phyloP scores from a whole-genome alignment of 2,113 vertebrate genomes.

The Peromyscus polionotus region DNA sequence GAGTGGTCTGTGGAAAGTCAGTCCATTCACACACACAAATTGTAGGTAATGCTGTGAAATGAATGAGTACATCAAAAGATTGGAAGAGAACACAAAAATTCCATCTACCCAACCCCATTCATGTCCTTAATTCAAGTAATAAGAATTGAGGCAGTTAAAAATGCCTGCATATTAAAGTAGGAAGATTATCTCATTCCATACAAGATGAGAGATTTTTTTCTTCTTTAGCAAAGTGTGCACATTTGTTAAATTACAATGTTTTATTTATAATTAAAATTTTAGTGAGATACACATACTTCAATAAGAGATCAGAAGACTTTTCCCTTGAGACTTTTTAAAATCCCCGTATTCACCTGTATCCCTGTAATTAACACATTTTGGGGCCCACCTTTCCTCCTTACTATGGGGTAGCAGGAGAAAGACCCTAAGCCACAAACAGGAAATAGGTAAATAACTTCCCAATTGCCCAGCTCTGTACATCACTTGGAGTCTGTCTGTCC shows the following conservation, averaged over 20 bases:
- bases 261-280: constrained; percentile 38
- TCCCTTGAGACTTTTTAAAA: background rate
- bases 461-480: background rate
- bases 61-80: background rate
- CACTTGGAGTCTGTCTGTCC: background rate
- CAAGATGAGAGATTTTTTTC: background rate
- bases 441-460: background rate
- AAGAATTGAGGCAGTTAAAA: constrained; percentile 11
- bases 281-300: constrained; percentile 24
- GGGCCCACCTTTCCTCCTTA: constrained; percentile 5
- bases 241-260: constrained; percentile 41
- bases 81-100: constrained; percentile 39
- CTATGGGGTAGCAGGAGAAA: background rate
- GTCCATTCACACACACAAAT: background rate
- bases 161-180: background rate
- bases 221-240: background rate
- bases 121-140: constrained; percentile 11
- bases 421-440: background rate
- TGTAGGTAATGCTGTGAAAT: constrained; percentile 22
- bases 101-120: background rate
- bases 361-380: background rate
- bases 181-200: background rate
- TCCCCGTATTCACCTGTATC: background rate
- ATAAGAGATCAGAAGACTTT: background rate
- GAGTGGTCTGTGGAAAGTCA: background rate